Conservation (phyloP, 37 sponge, comb jelly and placozoan species). For the Halichondria panicea region DNA sequence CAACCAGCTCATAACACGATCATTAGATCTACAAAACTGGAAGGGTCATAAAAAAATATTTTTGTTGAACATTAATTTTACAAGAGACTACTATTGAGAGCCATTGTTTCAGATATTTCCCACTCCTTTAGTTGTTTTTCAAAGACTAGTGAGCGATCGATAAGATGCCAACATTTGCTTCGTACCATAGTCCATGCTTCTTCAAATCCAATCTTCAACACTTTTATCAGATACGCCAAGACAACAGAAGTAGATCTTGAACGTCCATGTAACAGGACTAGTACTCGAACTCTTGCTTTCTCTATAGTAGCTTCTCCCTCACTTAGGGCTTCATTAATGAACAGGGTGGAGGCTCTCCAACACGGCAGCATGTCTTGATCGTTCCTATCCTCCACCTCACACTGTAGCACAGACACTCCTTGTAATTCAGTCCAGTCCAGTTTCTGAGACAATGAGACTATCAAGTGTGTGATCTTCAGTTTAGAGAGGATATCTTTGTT, state of each 20-base stretch:
- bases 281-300: slow-evolving; percentile 5
- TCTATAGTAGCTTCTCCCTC: background rate
- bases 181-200: slow-evolving; percentile 26
- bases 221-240: slow-evolving; percentile 54
- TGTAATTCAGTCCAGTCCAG: slow-evolving; percentile 47
- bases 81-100: too few species aligned
- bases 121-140: slow-evolving; percentile 53
- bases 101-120: slow-evolving; percentile 4
- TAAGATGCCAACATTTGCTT: slow-evolving; percentile 52
- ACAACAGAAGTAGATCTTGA: slow-evolving; percentile 63
- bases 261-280: slow-evolving; percentile 60
- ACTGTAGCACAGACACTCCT: slow-evolving; percentile 31
- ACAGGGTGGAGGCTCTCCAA: slow-evolving; percentile 46
- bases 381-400: slow-evolving; percentile 43
- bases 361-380: slow-evolving; percentile 46
- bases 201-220: background rate
- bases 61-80: too few species aligned
- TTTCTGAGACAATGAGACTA: slow-evolving; percentile 30
- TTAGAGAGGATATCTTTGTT: slow-evolving; percentile 7
- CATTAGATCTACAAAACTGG: too few species aligned
- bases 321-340: slow-evolving; percentile 24
- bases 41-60: too few species aligned
- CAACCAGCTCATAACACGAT: too few species aligned
- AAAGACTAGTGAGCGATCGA: slow-evolving; percentile 46
- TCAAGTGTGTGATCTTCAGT: slow-evolving; percentile 65